Evolutionary conservation across 2,888 invertebrate species (phyloP), one percentile per base, ranked within the genome.

Genomic region (Sabatieria punctata): DNA sequence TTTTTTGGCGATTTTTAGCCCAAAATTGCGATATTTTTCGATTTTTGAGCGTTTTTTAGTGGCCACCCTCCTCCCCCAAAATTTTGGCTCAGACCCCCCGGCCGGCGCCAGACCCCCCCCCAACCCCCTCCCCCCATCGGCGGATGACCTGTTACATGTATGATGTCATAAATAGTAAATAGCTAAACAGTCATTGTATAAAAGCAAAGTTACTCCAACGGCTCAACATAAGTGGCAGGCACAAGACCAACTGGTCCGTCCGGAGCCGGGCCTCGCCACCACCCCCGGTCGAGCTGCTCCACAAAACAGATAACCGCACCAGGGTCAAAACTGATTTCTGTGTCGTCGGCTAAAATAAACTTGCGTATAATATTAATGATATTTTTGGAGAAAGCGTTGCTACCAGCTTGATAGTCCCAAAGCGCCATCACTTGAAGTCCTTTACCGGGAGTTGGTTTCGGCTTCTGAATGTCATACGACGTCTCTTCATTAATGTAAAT

Each of bases 241-340:
- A 93, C 93, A 46, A 91, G 77, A 33, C 91, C 91, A 66, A 82
- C 84, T 45, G 77, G 74, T 36, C 88, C 88, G 57, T 79, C 78
- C 0, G 86, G 85, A 1, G 79, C 83, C 43, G 84, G 75, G n/a
- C 91, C 91, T 67, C 88, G 85, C 91, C 91, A 91, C 91, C 91
- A 91, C 43, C 91, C 91, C 2, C 33, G 82, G 69, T 85, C 84
- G 52, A 89, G 83, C 67, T 82, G 79, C 65, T 88, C 86, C 58
- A 89, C 85, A 48, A 65, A 55, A 1, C 83, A 83, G 54, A 91
- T 89, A 38, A 88, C 75, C 66, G 91, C 89, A 57, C 84, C 88
- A 1, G 91, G 89, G 72, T 91, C 89, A 69, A 91, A 91, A 0
- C 85, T 83, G 50, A 93, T 88, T 72, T 93, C 91, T 0, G 88